Evolutionary conservation across 1,140 invertebrate genomes (phyloP).

Genomic region (Parapsyche elsis): DNA sequence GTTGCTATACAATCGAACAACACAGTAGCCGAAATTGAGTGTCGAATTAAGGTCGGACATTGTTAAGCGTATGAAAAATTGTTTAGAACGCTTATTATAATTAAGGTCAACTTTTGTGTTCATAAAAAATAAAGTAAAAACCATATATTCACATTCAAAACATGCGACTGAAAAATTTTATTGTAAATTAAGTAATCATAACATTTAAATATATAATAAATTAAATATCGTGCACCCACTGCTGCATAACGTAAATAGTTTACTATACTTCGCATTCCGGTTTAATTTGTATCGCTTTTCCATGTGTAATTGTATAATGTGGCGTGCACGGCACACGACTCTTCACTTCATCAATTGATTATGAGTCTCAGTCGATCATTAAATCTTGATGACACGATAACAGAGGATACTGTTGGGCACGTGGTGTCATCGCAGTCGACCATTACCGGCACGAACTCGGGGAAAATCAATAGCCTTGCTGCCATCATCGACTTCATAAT

Average conservation of each 20-base stretch:
- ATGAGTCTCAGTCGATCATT: neutral
- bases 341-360: constrained; percentile 9
- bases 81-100: constrained; percentile 21
- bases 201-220: no score
- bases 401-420: neutral
- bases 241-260: no score
- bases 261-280: no score
- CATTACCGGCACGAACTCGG: constrained; percentile 5
- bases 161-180: no score
- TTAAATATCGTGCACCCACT: no score
- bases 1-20: neutral
- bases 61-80: constrained; percentile 8
- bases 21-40: constrained; percentile 11
- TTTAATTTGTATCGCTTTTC: neutral
- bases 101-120: constrained; percentile 6
- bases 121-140: no score
- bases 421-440: neutral
- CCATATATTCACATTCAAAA: no score
- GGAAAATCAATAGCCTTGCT: no score
- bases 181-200: no score
- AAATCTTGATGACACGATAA: constrained; percentile 23
- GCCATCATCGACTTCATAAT: no score
- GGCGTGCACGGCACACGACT: neutral
- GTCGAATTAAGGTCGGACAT: constrained; percentile 9
- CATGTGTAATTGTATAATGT: neutral